Evolutionary conservation across 2,113 vertebrate genomes (phyloP).

Genomic region (Bathybates hornii): DNA sequence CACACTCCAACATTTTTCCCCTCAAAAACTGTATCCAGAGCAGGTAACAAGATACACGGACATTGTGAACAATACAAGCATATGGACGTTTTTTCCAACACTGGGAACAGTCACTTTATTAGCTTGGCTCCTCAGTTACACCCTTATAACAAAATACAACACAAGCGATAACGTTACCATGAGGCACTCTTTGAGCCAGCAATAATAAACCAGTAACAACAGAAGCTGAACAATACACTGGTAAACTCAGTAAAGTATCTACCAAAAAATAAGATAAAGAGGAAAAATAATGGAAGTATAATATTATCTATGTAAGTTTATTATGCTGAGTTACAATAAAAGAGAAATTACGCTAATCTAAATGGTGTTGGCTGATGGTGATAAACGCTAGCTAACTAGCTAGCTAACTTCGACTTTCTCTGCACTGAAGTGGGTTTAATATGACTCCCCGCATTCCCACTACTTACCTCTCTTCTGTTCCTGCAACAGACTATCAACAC

Average conservation of each 20-base stretch:
- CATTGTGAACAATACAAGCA: background rate
- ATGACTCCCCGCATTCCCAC: background rate
- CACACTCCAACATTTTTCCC: slow-evolving; percentile 61
- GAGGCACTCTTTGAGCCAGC: background rate
- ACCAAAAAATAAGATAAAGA: background rate
- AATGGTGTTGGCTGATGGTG: background rate
- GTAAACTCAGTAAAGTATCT: background rate
- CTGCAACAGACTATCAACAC: background rate
- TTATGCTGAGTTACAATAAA: background rate
- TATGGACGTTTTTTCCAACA: background rate
- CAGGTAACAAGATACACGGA: background rate
- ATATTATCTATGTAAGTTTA: background rate
- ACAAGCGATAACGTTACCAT: background rate
- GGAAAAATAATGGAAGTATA: background rate
- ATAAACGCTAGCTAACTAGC: slow-evolving; percentile 41
- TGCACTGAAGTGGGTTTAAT: background rate
- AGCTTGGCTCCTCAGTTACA: background rate
- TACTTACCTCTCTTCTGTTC: background rate
- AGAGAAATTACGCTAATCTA: background rate
- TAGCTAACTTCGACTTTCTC: slow-evolving; percentile 3
- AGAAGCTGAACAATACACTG: background rate
- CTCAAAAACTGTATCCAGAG: background rate
- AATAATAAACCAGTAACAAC: background rate
- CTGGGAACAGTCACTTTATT: background rate
- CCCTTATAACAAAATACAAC: background rate